These are phyloP conservation scores for Asarcornis scutulata DNA, from an alignment of 2,113 vertebrate genomes.

Conservation along the genomic window DNA sequence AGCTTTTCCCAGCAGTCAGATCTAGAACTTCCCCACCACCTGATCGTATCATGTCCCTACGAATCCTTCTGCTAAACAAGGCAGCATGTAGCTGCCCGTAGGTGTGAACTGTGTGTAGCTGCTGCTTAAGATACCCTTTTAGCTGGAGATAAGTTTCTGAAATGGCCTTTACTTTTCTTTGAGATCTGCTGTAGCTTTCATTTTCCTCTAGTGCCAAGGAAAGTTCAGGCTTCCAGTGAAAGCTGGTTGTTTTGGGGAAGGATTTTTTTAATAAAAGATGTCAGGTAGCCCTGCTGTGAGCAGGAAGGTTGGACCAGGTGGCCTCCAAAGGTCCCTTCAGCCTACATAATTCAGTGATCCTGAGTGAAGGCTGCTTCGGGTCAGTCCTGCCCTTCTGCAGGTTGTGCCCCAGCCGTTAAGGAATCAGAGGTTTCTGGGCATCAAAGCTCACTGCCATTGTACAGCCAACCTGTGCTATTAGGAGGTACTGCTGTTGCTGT, in stretches of 20 bases:
- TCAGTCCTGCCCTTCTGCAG: not conserved
- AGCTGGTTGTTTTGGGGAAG: not conserved
- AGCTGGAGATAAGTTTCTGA: not conserved
- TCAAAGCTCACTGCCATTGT: not conserved
- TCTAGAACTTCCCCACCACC: not conserved
- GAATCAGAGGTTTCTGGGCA: not conserved
- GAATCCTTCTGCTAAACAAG: not conserved
- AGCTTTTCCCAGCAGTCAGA: slow-evolving; percentile 10
- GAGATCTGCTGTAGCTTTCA: not conserved
- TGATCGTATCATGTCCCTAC: not conserved
- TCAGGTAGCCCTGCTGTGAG: not conserved
- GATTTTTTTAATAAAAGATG: not conserved
- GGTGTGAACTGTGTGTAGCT: not conserved
- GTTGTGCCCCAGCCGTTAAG: not conserved
- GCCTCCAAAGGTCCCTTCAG: not conserved
- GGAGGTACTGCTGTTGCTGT: not conserved
- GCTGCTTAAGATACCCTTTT: not conserved
- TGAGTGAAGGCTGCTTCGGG: not conserved
- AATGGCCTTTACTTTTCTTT: not conserved
- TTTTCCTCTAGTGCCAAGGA: not conserved
- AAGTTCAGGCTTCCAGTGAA: not conserved
- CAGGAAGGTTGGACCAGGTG: not conserved
- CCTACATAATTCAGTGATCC: not conserved
- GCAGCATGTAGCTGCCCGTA: not conserved
- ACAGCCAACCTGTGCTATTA: not conserved